phyloP scores from a whole-genome alignment of 2,888 invertebrate species.

The Drosophila meridionalis region DNA sequence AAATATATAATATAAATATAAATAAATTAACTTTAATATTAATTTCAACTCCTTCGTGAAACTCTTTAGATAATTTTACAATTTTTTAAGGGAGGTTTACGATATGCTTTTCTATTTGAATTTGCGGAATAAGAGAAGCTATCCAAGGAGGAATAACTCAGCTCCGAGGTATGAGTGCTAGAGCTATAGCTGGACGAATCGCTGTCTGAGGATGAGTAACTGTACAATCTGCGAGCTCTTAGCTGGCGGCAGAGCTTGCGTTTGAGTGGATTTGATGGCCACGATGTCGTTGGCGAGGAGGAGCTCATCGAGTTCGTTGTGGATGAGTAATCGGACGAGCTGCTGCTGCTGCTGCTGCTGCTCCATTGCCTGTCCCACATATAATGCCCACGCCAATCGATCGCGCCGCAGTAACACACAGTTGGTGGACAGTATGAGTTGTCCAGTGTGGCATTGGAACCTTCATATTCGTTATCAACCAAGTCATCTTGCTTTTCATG shows the following conservation, averaged over 20 bases:
- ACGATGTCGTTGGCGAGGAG: not conserved
- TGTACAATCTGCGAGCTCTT: not conserved
- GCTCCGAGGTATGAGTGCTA: slow-evolving; percentile 27
- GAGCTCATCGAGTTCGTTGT: slow-evolving; percentile 27
- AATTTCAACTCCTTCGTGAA: not conserved
- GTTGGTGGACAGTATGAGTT: not conserved
- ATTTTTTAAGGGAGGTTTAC: not conserved
- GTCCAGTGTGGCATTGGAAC: too few relatives aligned
- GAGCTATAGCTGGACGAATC: slow-evolving; percentile 30
- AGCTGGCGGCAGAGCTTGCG: not conserved
- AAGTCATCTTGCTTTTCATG: not conserved
- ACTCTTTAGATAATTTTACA: not conserved
- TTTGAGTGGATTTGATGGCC: not conserved
- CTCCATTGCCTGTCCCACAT: not conserved
- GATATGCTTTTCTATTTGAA: not conserved
- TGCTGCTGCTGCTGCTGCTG: slow-evolving; percentile 9
- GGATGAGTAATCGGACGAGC: slow-evolving; percentile 30
- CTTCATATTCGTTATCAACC: not conserved
- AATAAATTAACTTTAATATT: too few relatives aligned
- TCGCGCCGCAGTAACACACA: not conserved
- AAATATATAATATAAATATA: too few relatives aligned
- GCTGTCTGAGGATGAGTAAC: not conserved
- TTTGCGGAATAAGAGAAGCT: too few relatives aligned
- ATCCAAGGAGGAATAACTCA: slow-evolving; percentile 8
- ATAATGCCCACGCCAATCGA: not conserved